These are phyloP conservation scores for Bucorvus abyssinicus DNA, from an alignment of 2,797 vertebrate genomes.

Conservation along the genomic window DNA sequence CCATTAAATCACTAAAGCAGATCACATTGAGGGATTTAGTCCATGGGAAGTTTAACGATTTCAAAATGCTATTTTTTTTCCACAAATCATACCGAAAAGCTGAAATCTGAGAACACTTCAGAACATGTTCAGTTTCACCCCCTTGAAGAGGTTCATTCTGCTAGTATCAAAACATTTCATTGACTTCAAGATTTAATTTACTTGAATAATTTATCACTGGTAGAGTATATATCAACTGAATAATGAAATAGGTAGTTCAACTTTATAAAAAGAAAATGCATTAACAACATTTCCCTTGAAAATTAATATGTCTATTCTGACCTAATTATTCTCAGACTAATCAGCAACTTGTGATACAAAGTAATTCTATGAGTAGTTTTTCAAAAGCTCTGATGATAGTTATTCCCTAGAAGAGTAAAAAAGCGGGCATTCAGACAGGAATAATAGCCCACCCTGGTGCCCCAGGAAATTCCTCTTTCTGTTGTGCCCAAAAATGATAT, in stretches of 20 bases:
- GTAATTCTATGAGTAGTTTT: not conserved
- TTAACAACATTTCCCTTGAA: not conserved
- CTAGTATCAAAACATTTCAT: not conserved
- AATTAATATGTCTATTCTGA: not conserved
- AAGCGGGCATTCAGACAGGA: not conserved
- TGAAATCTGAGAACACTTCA: not conserved
- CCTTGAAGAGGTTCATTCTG: not conserved
- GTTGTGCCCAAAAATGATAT: not conserved
- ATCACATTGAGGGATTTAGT: not conserved
- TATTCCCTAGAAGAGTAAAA: not conserved
- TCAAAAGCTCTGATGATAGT: not conserved
- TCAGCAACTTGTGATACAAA: not conserved
- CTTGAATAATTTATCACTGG: not conserved
- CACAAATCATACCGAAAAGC: not conserved
- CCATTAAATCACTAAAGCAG: not conserved
- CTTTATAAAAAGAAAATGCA: not conserved
- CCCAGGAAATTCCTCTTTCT: constrained; percentile 2
- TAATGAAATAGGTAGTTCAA: not conserved
- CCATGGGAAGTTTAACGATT: not conserved
- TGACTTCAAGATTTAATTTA: not conserved
- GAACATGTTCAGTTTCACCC: not conserved
- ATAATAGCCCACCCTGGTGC: not conserved
- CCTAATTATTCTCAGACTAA: not conserved
- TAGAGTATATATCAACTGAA: not conserved
- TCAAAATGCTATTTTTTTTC: not conserved